Percentiles rank a stretch among this genome's conserved stretches.
Evolutionary conservation across 2,113 vertebrate genomes (phyloP).

Genomic region (Glaucidium brasilianum): DNA sequence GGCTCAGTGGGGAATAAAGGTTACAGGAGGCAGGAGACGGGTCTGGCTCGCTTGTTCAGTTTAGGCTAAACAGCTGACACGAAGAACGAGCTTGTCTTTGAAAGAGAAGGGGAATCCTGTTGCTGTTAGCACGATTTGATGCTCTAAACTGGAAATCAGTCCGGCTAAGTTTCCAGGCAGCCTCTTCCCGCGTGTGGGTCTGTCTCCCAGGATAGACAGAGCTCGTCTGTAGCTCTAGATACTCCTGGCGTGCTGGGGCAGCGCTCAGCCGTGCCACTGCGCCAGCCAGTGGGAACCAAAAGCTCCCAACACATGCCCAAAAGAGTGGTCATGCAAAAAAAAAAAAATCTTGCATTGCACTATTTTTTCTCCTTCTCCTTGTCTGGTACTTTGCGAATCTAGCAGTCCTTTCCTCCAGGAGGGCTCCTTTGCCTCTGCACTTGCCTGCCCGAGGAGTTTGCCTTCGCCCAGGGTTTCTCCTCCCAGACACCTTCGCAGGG

Average conservation of each 20-base stretch:
- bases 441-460: neutral
- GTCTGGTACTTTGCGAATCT: too few relatives aligned
- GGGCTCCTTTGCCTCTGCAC: neutral
- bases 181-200: neutral
- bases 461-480: neutral
- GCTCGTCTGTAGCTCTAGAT: neutral
- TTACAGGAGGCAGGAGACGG: neutral
- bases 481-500: neutral
- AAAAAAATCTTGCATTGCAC: neutral
- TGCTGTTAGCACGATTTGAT: neutral
- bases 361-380: rapidly evolving
- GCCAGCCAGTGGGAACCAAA: neutral
- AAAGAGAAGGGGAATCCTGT: neutral
- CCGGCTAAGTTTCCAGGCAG: neutral
- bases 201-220: neutral
- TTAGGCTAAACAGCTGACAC: rapidly evolving
- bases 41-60: neutral
- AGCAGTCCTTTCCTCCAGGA: neutral
- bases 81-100: neutral
- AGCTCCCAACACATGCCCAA: neutral
- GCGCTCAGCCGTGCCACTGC: neutral
- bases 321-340: neutral
- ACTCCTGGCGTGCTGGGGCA: neutral
- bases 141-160: neutral
- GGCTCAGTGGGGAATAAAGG: neutral